phyloP scores from a whole-genome alignment of 2,797 vertebrate genomes.

The Sebastiscus albofasciatus region DNA sequence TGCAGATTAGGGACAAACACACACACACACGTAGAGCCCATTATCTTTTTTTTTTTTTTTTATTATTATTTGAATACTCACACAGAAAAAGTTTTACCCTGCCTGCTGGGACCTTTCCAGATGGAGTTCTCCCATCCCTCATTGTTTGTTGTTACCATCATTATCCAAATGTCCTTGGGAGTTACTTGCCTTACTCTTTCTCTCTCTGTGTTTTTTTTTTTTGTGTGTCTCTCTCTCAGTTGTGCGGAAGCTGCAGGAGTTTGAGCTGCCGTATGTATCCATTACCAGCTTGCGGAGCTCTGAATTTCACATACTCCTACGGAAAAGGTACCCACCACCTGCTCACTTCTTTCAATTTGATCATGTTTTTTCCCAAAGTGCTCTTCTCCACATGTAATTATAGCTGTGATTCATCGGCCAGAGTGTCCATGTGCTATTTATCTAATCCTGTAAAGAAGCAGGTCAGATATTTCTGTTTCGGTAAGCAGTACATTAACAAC shows the following conservation, averaged over 20 bases:
- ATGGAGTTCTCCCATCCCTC: slow-evolving; percentile 42
- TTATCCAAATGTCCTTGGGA: slow-evolving; percentile 57
- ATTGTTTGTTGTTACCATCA: slow-evolving; percentile 39
- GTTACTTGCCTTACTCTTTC: slow-evolving; percentile 40
- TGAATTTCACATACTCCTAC: slow-evolving; percentile 94
- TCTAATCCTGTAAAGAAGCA: slow-evolving; percentile 3
- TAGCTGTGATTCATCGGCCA: slow-evolving; percentile 1
- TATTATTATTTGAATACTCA: background rate
- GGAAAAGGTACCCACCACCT: slow-evolving; percentile 89
- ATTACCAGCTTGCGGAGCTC: slow-evolving; percentile 93
- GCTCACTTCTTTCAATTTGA: slow-evolving; percentile 5
- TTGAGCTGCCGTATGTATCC: slow-evolving; percentile 96
- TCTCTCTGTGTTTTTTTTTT: slow-evolving; percentile 28
- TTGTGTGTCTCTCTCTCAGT: slow-evolving; percentile 79
- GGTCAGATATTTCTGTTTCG: background rate
- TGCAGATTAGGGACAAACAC: slow-evolving; percentile 36
- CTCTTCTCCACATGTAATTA: slow-evolving; percentile 13
- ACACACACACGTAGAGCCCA: background rate
- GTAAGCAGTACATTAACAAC: background rate
- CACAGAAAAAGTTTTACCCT: background rate
- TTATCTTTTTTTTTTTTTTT: slow-evolving; percentile 28
- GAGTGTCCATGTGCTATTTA: background rate
- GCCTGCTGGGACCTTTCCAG: slow-evolving; percentile 40
- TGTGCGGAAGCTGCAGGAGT: slow-evolving; percentile 97
- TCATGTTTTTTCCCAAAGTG: background rate